Evolutionary conservation across 2,797 vertebrate species (phyloP).

Genomic region (Aldrovandia affinis): DNA sequence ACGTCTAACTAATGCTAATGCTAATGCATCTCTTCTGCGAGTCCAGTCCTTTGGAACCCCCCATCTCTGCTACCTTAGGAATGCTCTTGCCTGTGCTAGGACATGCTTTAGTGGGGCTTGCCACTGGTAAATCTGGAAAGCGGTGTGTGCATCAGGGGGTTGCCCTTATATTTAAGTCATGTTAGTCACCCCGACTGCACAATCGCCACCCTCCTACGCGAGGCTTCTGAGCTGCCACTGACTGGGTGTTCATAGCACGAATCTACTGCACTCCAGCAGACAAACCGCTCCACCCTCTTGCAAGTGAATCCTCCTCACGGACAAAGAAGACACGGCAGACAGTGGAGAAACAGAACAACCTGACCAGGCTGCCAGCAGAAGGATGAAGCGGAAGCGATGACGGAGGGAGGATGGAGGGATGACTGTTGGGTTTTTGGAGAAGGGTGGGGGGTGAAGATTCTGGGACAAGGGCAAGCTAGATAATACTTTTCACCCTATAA

Average conservation of each 20-base stretch:
- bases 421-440: not conserved
- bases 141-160: not conserved
- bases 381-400: not conserved
- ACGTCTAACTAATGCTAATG: too few relatives aligned
- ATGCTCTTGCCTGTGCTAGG: not conserved
- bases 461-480: not conserved
- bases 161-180: not conserved
- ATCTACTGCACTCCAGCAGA: conserved; percentile 10
- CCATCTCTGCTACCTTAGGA: not conserved
- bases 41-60: not conserved
- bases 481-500: not conserved
- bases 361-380: not conserved
- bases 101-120: not conserved
- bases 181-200: conserved; percentile 1
- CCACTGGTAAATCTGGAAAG: not conserved
- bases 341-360: not conserved
- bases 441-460: not conserved
- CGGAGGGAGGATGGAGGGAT: not conserved
- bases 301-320: not conserved
- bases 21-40: not conserved
- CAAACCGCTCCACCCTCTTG: not conserved
- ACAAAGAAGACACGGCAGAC: not conserved
- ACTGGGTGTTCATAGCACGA: conserved; percentile 9
- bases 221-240: conserved; percentile 12
- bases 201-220: conserved; percentile 9